phyloP scores from a whole-genome alignment of 2,888 invertebrate species.

The Philhelius pedissequus region DNA sequence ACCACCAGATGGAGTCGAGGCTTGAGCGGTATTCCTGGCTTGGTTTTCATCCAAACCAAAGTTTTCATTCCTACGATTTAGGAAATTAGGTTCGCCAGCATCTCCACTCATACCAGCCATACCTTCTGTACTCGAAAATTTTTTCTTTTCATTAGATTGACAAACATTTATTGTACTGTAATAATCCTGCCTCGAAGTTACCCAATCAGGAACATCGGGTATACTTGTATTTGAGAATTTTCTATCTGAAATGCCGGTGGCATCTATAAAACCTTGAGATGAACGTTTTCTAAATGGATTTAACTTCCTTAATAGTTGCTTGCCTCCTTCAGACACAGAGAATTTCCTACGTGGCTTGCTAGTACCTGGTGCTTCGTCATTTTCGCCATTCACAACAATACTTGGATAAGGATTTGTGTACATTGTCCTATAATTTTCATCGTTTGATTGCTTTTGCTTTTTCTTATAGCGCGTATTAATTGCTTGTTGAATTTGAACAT shows the following conservation, averaged over 20 bases:
- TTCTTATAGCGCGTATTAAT: conserved; percentile 76
- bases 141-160: conserved; percentile 12
- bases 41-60: not conserved
- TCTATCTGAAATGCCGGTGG: conserved; percentile 67
- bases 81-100: not conserved
- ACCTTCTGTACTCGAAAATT: conserved; percentile 1
- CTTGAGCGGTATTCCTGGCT: not conserved
- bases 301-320: conserved; percentile 73
- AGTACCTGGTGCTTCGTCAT: conserved; percentile 71
- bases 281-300: conserved; percentile 76
- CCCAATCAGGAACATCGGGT: conserved; percentile 72
- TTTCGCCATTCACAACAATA: conserved; percentile 72
- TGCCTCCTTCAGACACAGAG: conserved; percentile 76
- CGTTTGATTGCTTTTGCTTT: conserved; percentile 70
- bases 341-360: conserved; percentile 74
- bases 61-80: not conserved
- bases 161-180: conserved; percentile 74
- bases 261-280: conserved; percentile 72
- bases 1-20: conserved; percentile 37
- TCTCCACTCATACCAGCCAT: conserved; percentile 22
- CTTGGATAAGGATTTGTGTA: conserved; percentile 67
- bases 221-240: conserved; percentile 75
- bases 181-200: conserved; percentile 70
- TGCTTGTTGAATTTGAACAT: conserved; percentile 78
- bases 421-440: conserved; percentile 70